A percentile compares a stretch with the other conserved stretches of the same genome.
Conservation (phyloP, 2,888 invertebrate genomes). For the Schizaphis graminum region DNA sequence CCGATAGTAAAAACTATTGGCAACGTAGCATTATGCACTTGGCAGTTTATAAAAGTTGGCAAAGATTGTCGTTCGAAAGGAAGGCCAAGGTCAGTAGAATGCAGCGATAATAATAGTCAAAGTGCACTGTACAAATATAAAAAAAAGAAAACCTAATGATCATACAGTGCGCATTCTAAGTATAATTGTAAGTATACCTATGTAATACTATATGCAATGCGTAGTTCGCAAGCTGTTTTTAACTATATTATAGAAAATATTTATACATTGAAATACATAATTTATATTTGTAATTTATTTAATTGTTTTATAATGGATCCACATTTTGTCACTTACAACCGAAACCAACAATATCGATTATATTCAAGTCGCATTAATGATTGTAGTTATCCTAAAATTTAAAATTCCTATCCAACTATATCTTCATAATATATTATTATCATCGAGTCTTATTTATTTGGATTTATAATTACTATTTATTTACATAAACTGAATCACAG, state of each 20-base stretch:
- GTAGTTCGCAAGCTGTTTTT: background rate
- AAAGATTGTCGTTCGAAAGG: slow-evolving; percentile 61
- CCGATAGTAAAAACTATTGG: slow-evolving; percentile 42
- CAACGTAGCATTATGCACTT: slow-evolving; percentile 60
- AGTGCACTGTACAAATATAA: slow-evolving; percentile 50
- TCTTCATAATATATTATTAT: slow-evolving; percentile 3
- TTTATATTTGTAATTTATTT: background rate
- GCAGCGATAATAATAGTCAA: slow-evolving; percentile 62
- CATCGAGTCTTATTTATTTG: background rate
- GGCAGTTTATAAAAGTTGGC: slow-evolving; percentile 62
- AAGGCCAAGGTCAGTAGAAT: slow-evolving; percentile 60
- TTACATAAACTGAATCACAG: slow-evolving; percentile 35
- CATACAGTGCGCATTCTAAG: slow-evolving; percentile 19
- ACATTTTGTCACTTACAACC: background rate
- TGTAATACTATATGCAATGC: background rate
- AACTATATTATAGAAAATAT: background rate
- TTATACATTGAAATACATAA: background rate
- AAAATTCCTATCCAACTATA: background rate
- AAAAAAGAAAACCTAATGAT: slow-evolving; percentile 24
- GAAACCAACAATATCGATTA: background rate
- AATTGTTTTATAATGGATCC: background rate
- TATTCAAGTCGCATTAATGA: background rate
- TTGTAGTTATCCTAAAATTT: background rate
- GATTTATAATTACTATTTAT: slow-evolving; percentile 43
- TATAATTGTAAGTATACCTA: background rate